Base-by-base conservation (phyloP, 1,140 invertebrate species). In the Argopecten irradians region DNA sequence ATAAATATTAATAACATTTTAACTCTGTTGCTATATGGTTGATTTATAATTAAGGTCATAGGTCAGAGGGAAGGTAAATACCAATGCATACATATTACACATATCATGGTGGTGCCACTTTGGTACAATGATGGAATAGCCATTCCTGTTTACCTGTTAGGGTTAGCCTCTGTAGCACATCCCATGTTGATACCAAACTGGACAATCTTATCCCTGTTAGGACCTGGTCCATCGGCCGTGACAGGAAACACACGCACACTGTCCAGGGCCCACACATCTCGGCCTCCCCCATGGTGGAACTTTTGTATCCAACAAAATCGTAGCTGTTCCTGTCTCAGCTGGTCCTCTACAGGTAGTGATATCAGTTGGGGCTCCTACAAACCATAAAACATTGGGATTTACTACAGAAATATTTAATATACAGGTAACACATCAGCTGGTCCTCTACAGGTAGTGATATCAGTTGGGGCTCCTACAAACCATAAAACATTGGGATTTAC, bases 271-370 rank as follows among this genome's bases (percentile, higher is more conserved):
- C 95, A 96, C 11, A 94, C 92, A 89, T 95, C 94, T n/a, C 90
- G 88, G 36, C 92, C 90, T n/a, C 86, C 71, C 19, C 93, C 94
- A 9, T 89, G 87, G 84, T 94, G 93, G 84, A 89, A 91, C 86
- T 95, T 94, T 91, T 96, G 94, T 28, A 92, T 88, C 95, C 95
- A 95, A 87, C 95, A 96, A 43, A 96, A 93, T 32, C 92, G 90
- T 13, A 93, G 90, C 34, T 87, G 82, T 0, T 55, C 19, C 22
- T 91, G 89, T 86, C 92, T 92, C 7, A 92, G 92, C 46, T 85
- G 1, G 1, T 87, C 86, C 2, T 84, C 86, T 16, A 93, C 84
- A 32, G 92, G 89, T 19, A 93, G 0, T 8, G 91, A 92, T n/a
- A 92, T 88, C 35, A 93, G 83, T 34, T 82, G 84, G n/a, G 93